A percentile compares a stretch with the other conserved stretches of the same genome.
Evolutionary conservation across 1,140 invertebrate genomes (phyloP).

Genomic region (Hyles euphorbiae): DNA sequence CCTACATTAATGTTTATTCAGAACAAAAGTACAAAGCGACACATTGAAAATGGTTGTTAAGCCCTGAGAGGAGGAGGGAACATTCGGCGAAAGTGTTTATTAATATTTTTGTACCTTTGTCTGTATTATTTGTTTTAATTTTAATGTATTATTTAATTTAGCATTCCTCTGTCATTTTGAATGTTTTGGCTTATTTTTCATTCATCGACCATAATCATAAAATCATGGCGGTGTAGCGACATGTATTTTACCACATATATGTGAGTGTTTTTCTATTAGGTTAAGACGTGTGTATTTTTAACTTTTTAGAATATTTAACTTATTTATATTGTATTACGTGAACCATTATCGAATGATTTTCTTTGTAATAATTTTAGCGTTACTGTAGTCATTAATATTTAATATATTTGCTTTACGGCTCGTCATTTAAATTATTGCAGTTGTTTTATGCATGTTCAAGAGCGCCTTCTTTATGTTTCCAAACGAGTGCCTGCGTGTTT

Average conservation of each 20-base stretch:
- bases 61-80: conserved; percentile 18
- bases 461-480: conserved; percentile 61
- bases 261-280: conserved; percentile 73
- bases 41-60: conserved; percentile 23
- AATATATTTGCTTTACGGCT: conserved; percentile 73
- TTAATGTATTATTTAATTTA: conserved; percentile 52
- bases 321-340: conserved; percentile 75
- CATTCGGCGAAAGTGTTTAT: conserved; percentile 49
- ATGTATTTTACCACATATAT: conserved; percentile 50
- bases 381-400: conserved; percentile 72
- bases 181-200: conserved; percentile 58
- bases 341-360: conserved; percentile 71
- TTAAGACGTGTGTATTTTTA: conserved; percentile 74
- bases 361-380: conserved; percentile 72
- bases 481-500: conserved; percentile 60
- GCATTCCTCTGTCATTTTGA: conserved; percentile 60
- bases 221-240: conserved; percentile 30
- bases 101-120: conserved; percentile 70
- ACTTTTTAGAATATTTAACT: conserved; percentile 75
- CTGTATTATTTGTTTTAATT: conserved; percentile 61
- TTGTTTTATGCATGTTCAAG: conserved; percentile 62
- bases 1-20: conserved; percentile 56
- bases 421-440: conserved; percentile 66
- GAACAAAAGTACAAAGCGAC: conserved; percentile 72
- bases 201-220: conserved; percentile 27